Conservation (phyloP, 2,888 invertebrate species). For the Ennomos erosarius region DNA sequence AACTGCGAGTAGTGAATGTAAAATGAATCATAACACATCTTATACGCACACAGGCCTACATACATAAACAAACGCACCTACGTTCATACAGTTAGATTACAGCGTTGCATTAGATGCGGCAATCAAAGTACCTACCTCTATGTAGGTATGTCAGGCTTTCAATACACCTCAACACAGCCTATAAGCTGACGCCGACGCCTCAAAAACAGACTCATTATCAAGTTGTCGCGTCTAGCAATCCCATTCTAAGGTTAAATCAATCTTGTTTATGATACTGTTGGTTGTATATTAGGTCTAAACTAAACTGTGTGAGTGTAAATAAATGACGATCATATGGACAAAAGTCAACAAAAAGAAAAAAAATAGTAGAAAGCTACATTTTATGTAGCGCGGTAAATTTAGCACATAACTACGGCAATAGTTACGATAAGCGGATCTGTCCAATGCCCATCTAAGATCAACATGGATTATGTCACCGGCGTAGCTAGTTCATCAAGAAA, state of each 20-base stretch:
- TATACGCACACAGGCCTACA: neutral
- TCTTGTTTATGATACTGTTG: conserved; percentile 17
- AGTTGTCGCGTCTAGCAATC: conserved; percentile 24
- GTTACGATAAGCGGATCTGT: conserved; percentile 17
- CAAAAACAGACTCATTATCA: conserved; percentile 10
- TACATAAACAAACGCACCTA: neutral
- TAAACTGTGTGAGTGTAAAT: neutral
- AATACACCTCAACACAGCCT: neutral
- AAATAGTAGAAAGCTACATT: conserved; percentile 1
- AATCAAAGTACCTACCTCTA: conserved; percentile 8
- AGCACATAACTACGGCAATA: conserved; percentile 8
- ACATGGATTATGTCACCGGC: conserved; percentile 52
- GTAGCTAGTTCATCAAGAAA: conserved; percentile 54
- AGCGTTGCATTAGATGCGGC: neutral
- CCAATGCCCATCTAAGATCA: conserved; percentile 31
- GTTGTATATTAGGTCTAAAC: conserved; percentile 15
- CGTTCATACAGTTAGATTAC: conserved; percentile 1
- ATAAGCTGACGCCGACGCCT: neutral
- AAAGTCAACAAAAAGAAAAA: neutral
- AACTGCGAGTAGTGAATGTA: too few relatives aligned
- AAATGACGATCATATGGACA: too few relatives aligned
- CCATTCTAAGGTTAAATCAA: conserved; percentile 12
- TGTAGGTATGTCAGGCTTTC: conserved; percentile 10
- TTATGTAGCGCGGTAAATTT: conserved; percentile 9
- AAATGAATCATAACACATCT: too few relatives aligned